phyloP scores from a whole-genome alignment of 2,797 vertebrate genomes.

The Psittacula echo region DNA sequence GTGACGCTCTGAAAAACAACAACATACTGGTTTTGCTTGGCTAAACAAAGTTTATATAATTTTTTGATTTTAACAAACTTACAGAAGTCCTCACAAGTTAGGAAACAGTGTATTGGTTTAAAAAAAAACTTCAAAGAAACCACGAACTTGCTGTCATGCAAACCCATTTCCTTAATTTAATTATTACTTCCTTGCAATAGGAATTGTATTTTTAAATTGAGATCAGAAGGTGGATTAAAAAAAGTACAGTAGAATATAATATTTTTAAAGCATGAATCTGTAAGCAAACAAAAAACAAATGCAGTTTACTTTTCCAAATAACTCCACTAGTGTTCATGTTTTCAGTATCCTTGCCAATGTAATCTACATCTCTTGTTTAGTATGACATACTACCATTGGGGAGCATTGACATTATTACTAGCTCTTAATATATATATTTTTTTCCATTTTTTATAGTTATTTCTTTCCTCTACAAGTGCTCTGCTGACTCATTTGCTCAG shows the following conservation, averaged over 20 bases:
- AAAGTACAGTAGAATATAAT: neutral
- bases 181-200: slow-evolving; percentile 28
- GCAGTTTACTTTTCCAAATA: neutral
- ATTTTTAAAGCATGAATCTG: neutral
- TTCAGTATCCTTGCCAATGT: neutral
- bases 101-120: neutral
- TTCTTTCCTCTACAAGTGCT: neutral
- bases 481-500: neutral
- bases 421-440: neutral
- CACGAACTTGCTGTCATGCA: neutral
- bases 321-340: neutral
- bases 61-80: neutral
- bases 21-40: neutral
- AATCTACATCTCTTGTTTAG: neutral
- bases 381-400: neutral
- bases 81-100: neutral
- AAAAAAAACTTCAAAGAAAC: neutral
- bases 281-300: neutral
- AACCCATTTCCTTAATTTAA: slow-evolving; percentile 33
- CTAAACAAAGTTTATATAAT: neutral
- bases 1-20: neutral
- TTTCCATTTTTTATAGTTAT: neutral
- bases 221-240: neutral
- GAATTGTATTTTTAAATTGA: slow-evolving; percentile 12
- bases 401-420: neutral